A percentile compares a stretch with the other conserved stretches of the same genome.
Evolutionary conservation across 2,113 vertebrate genomes (phyloP).

Genomic region (Dromaius novaehollandiae): DNA sequence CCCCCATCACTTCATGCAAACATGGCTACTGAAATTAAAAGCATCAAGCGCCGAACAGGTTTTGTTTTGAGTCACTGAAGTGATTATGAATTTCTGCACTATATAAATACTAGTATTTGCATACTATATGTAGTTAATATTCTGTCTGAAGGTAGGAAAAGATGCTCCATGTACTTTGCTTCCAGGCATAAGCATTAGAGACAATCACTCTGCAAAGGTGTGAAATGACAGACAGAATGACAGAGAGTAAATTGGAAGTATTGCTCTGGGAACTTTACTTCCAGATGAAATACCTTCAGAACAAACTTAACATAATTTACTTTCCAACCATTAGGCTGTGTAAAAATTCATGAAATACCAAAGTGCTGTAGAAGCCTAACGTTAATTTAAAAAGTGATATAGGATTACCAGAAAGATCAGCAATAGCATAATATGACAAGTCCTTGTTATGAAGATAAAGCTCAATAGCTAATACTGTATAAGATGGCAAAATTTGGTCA

Average conservation of each 20-base stretch:
- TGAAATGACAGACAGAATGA: neutral
- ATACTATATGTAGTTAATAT: neutral
- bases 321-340: neutral
- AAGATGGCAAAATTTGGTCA: neutral
- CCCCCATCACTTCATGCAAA: neutral
- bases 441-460: neutral
- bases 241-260: neutral
- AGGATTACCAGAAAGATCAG: neutral
- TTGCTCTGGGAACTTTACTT: neutral
- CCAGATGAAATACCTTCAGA: neutral
- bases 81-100: neutral
- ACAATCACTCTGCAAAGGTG: neutral
- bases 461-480: neutral
- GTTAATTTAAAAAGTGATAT: neutral
- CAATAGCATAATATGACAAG: neutral
- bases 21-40: neutral
- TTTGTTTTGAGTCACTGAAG: neutral
- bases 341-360: neutral
- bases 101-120: neutral
- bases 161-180: neutral
- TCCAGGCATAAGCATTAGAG: neutral
- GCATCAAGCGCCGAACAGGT: neutral
- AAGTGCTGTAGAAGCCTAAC: neutral
- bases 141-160: neutral
- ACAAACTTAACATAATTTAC: neutral